Evolutionary conservation across 1,140 invertebrate genomes (phyloP).

Genomic region (Bactericera cockerelli): DNA sequence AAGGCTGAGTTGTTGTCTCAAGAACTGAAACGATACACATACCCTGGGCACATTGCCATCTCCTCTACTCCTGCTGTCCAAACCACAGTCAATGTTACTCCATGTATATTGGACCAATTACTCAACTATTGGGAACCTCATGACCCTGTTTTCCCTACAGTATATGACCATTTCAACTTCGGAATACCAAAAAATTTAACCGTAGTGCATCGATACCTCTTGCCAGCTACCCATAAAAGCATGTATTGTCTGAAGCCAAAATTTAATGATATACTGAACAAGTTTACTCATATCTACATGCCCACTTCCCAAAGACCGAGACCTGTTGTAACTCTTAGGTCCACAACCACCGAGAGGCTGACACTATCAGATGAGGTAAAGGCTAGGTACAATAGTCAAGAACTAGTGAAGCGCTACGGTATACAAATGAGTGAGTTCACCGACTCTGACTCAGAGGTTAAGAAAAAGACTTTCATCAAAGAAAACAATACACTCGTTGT

Average conservation of each 20-base stretch:
- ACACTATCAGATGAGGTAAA: background rate
- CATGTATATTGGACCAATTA: background rate
- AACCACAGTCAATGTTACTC: background rate
- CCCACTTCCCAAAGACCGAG: background rate
- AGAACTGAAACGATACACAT: background rate
- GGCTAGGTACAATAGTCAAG: background rate
- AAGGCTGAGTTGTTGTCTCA: background rate
- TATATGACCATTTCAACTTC: background rate
- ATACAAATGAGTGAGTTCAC: background rate
- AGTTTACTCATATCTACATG: background rate
- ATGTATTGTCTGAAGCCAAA: background rate
- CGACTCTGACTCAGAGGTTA: background rate
- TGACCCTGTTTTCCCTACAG: background rate
- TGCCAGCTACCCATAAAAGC: background rate
- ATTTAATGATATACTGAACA: background rate
- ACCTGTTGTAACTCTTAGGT: background rate
- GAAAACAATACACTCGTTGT: background rate
- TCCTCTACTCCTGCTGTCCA: background rate
- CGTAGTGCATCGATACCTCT: background rate
- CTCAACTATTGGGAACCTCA: background rate
- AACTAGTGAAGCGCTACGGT: background rate
- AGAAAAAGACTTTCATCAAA: slow-evolving; percentile 1
- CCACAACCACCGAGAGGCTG: background rate
- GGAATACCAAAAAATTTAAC: slow-evolving; percentile 6
- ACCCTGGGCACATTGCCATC: background rate